These are phyloP conservation scores for Gonatopus flavifemur DNA, from an alignment of 1,140 invertebrate species.

Conservation along the genomic window DNA sequence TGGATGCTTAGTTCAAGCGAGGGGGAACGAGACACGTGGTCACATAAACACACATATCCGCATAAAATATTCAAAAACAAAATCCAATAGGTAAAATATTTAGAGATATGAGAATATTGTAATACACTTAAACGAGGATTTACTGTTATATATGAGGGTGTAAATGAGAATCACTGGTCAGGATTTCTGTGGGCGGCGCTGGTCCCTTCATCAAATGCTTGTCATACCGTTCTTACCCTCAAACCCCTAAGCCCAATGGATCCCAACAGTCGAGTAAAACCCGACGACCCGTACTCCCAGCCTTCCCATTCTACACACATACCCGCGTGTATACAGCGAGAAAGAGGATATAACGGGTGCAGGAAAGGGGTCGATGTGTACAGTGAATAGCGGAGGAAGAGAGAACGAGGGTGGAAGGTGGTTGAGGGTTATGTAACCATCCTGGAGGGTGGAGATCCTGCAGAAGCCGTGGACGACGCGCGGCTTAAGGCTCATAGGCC, in stretches of 20 bases:
- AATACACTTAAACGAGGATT: too few species aligned
- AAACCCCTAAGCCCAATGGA: slow-evolving; percentile 43
- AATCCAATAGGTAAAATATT: too few species aligned
- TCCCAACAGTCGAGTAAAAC: slow-evolving; percentile 44
- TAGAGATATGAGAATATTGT: too few species aligned
- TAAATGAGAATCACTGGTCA: slow-evolving; percentile 42
- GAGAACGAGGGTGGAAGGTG: slow-evolving; percentile 10
- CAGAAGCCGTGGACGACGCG: slow-evolving; percentile 41
- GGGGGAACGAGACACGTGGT: too few species aligned
- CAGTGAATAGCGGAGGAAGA: not conserved
- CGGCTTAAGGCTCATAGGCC: slow-evolving; percentile 37
- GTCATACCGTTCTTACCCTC: slow-evolving; percentile 55
- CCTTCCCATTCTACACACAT: too few species aligned
- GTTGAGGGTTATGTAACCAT: slow-evolving; percentile 10
- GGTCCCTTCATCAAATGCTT: slow-evolving; percentile 55
- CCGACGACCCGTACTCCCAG: slow-evolving; percentile 38
- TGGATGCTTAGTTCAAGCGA: too few species aligned
- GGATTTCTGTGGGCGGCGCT: slow-evolving; percentile 52
- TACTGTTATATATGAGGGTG: too few species aligned
- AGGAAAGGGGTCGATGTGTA: not conserved
- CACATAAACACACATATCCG: too few species aligned
- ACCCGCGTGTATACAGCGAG: slow-evolving; percentile 41
- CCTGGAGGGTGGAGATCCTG: too few species aligned
- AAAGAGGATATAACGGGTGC: slow-evolving; percentile 26
- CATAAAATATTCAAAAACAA: too few species aligned